Evolutionary conservation across 2,113 vertebrate genomes (phyloP).

Genomic region (Campylomormyrus numenius): DNA sequence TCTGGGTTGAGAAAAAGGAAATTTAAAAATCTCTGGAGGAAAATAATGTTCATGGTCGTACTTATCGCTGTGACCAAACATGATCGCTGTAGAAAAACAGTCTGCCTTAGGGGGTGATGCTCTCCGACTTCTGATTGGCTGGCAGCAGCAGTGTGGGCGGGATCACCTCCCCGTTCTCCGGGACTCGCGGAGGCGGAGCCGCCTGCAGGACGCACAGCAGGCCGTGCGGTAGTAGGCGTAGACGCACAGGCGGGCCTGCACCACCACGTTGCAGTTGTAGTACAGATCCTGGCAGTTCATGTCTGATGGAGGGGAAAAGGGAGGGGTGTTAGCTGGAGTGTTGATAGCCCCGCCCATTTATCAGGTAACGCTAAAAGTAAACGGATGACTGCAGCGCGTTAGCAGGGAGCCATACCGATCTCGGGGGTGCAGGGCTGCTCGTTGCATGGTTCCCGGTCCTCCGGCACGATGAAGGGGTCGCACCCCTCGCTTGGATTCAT

Average conservation of each 20-base stretch:
- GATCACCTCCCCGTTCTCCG: constrained; percentile 23
- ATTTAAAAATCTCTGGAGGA: not conserved
- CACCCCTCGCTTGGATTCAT: constrained; percentile 52
- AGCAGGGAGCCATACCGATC: constrained; percentile 35
- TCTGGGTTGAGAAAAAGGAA: not conserved
- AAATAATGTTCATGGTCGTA: not conserved
- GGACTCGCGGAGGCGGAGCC: constrained; percentile 30
- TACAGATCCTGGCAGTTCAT: constrained; percentile 65
- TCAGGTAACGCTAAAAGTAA: not conserved
- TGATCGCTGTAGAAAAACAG: not conserved
- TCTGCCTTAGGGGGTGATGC: not conserved
- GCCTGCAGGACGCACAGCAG: constrained; percentile 66
- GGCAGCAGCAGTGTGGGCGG: not conserved
- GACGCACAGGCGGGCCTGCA: constrained; percentile 70
- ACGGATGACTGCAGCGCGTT: not conserved
- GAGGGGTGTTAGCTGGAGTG: too few relatives aligned
- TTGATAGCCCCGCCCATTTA: not conserved
- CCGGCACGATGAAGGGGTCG: constrained; percentile 49
- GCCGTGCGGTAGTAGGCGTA: constrained; percentile 72
- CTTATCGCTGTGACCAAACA: not conserved
- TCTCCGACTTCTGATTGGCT: not conserved
- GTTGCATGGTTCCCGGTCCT: constrained; percentile 52
- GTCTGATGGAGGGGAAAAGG: constrained; percentile 41
- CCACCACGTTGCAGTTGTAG: constrained; percentile 67
- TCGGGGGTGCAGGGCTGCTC: constrained; percentile 53